Evolutionary conservation across 2,113 vertebrate species (phyloP).

Genomic region (Shinisaurus crocodilurus): DNA sequence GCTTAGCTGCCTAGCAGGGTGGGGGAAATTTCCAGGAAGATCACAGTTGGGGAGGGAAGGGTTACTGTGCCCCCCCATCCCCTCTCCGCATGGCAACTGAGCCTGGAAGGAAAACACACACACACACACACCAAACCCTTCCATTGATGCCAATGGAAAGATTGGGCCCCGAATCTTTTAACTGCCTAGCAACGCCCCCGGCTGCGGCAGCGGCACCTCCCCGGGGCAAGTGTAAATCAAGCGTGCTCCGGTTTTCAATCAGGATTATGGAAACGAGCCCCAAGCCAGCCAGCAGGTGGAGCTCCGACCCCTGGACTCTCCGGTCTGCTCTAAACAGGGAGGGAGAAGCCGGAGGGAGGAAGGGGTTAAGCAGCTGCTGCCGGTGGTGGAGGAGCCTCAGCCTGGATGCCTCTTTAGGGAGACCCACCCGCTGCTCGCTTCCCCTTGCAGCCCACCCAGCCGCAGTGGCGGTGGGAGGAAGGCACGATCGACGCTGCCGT

Average conservation of each 20-base stretch:
- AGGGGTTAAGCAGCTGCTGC: slow-evolving; percentile 59
- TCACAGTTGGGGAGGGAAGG: too few species aligned
- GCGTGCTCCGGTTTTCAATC: not conserved
- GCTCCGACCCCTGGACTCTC: not conserved
- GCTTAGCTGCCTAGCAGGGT: too few species aligned
- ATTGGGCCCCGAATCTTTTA: too few species aligned
- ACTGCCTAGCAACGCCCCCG: too few species aligned
- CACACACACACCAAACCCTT: too few species aligned
- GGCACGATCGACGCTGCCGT: slow-evolving; percentile 49
- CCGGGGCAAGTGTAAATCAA: not conserved
- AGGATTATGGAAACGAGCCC: not conserved
- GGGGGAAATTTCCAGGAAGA: too few species aligned
- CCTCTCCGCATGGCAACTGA: too few species aligned
- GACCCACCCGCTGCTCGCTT: not conserved
- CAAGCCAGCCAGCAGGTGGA: slow-evolving; percentile 59
- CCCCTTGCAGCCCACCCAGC: slow-evolving; percentile 23
- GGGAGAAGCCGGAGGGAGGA: not conserved
- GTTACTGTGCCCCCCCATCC: too few species aligned
- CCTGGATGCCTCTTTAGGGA: slow-evolving; percentile 33
- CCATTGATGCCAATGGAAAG: too few species aligned
- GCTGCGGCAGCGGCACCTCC: not conserved
- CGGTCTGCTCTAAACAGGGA: not conserved
- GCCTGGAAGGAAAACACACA: too few species aligned
- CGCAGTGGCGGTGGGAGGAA: slow-evolving; percentile 44
- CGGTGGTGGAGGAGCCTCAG: slow-evolving; percentile 30